phyloP scores from a whole-genome alignment of 2,113 vertebrate species.

The Tylochromis polylepis region DNA sequence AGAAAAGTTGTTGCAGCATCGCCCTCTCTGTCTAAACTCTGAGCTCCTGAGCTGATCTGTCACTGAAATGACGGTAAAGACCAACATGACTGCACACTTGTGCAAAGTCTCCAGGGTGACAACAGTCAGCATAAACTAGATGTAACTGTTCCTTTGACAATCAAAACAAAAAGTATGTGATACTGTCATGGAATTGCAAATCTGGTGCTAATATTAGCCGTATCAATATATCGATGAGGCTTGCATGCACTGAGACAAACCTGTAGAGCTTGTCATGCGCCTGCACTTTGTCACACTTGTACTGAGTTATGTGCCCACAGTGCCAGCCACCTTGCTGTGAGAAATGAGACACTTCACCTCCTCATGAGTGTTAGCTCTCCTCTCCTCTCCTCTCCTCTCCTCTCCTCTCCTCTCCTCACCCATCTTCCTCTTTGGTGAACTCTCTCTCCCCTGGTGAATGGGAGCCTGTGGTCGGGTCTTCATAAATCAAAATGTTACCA shows the following conservation, averaged over 20 bases:
- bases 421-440: background rate
- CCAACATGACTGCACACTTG: background rate
- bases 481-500: conserved; percentile 70
- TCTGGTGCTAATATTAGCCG: background rate
- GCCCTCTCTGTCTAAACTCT: background rate
- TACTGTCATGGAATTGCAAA: background rate
- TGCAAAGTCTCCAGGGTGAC: background rate
- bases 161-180: background rate
- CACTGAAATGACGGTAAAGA: background rate
- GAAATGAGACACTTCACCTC: conserved; percentile 14
- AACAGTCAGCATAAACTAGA: background rate
- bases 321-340: conserved; percentile 26
- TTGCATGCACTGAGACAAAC: background rate
- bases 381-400: background rate
- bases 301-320: background rate
- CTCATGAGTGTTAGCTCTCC: background rate
- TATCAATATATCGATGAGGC: background rate
- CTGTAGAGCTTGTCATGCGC: background rate
- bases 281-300: background rate
- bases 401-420: background rate
- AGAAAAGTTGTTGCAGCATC: background rate
- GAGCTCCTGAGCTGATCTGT: background rate
- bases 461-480: conserved; percentile 34
- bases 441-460: conserved; percentile 43
- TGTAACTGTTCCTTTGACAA: background rate